phyloP scores from a whole-genome alignment of 2,113 vertebrate species.

The Garra rufa region DNA sequence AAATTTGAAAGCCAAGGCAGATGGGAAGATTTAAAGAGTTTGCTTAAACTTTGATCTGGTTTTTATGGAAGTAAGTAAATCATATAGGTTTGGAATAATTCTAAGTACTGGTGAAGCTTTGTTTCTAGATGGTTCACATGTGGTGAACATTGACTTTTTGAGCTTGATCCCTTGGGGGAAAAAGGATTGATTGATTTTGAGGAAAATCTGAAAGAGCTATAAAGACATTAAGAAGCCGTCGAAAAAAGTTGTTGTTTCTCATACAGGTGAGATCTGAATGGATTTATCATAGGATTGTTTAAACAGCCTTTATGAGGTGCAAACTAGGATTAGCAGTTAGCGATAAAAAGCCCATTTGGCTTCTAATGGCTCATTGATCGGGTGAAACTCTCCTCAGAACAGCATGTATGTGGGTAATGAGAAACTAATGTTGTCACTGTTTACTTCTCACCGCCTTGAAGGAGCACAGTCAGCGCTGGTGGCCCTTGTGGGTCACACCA shows the following conservation, averaged over 20 bases:
- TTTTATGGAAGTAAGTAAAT: not conserved
- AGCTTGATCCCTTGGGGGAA: not conserved
- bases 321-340: constrained; percentile 48
- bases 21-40: not conserved
- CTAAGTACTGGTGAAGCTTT: not conserved
- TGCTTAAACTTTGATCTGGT: not conserved
- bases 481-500: constrained; percentile 4
- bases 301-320: constrained; percentile 54
- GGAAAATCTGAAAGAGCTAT: not conserved
- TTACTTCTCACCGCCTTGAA: constrained; percentile 17
- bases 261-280: not conserved
- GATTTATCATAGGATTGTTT: constrained; percentile 35
- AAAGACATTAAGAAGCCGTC: not conserved
- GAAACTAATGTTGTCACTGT: constrained; percentile 37
- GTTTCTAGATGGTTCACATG: not conserved
- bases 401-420: constrained; percentile 45
- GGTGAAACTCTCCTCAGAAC: constrained; percentile 49
- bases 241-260: not conserved
- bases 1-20: not conserved
- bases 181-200: not conserved
- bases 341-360: constrained; percentile 63
- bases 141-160: not conserved
- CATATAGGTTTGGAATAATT: not conserved
- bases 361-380: constrained; percentile 65
- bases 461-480: not conserved